phyloP scores from a whole-genome alignment of 2,113 vertebrate genomes.

The Cricetomys ansorgei region DNA sequence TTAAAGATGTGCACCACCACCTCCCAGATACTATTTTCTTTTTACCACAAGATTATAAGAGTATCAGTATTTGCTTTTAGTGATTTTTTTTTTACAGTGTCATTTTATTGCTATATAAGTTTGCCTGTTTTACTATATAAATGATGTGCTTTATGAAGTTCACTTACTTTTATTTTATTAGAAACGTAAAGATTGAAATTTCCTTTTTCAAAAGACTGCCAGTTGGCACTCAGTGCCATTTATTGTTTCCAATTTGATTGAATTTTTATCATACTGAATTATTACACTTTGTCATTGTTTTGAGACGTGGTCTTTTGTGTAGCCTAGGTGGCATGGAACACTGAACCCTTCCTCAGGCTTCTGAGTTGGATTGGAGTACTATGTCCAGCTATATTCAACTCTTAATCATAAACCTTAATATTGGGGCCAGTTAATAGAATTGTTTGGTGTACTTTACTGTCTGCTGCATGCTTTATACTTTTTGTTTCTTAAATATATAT shows the following conservation, averaged over 20 bases:
- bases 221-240: background rate
- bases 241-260: slow-evolving; percentile 20
- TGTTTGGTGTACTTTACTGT: background rate
- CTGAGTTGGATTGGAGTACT: background rate
- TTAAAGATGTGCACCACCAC: too few relatives aligned
- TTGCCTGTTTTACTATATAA: background rate
- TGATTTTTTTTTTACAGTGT: background rate
- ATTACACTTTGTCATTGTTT: background rate
- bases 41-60: background rate
- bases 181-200: slow-evolving; percentile 3
- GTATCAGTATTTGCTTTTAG: background rate
- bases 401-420: background rate
- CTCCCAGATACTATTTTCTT: background rate
- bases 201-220: background rate
- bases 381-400: background rate
- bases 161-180: background rate
- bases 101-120: slow-evolving; percentile 1
- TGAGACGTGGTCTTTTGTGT: background rate
- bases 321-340: background rate
- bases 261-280: slow-evolving; percentile 21
- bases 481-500: background rate
- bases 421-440: background rate
- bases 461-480: background rate
- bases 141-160: background rate
- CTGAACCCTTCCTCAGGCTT: background rate